phyloP scores from a whole-genome alignment of 2,888 invertebrate species.

The Sesia apiformis region DNA sequence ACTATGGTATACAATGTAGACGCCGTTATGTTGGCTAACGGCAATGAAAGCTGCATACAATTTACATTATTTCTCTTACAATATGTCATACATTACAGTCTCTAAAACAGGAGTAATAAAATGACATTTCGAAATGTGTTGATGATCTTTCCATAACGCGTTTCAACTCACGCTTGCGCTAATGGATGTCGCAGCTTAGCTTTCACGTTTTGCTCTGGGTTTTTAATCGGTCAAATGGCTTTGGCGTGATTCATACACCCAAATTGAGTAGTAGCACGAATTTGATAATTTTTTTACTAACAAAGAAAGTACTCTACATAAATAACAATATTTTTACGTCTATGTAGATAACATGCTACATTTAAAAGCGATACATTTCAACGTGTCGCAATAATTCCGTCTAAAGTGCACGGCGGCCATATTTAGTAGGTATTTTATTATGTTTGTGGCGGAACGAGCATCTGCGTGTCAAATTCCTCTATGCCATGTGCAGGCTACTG shows the following conservation, averaged over 20 bases:
- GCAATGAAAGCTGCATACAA: conserved; percentile 10
- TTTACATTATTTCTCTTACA: conserved; percentile 7
- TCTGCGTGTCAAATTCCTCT: conserved; percentile 72
- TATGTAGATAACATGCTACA: too few relatives aligned
- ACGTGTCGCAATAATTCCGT: neutral
- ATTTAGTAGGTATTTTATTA: conserved; percentile 63
- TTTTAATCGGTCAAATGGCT: conserved; percentile 15
- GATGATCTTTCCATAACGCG: conserved; percentile 28
- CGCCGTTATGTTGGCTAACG: conserved; percentile 18
- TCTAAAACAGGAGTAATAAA: neutral
- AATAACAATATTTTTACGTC: neutral
- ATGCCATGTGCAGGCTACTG: conserved; percentile 64
- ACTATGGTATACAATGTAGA: conserved; percentile 25
- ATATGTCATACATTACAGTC: neutral
- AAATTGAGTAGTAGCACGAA: conserved; percentile 8
- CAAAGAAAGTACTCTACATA: too few relatives aligned
- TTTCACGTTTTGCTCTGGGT: conserved; percentile 25
- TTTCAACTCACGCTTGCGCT: conserved; percentile 25
- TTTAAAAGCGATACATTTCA: neutral
- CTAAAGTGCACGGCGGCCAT: conserved; percentile 32
- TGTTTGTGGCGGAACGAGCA: conserved; percentile 57
- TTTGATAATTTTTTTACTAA: neutral
- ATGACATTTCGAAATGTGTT: conserved; percentile 21
- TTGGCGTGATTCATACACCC: conserved; percentile 11
- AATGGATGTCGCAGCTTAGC: conserved; percentile 33